These are phyloP conservation scores for Decapterus maruadsi DNA, from an alignment of 2,797 vertebrate genomes.

Conservation along the genomic window DNA sequence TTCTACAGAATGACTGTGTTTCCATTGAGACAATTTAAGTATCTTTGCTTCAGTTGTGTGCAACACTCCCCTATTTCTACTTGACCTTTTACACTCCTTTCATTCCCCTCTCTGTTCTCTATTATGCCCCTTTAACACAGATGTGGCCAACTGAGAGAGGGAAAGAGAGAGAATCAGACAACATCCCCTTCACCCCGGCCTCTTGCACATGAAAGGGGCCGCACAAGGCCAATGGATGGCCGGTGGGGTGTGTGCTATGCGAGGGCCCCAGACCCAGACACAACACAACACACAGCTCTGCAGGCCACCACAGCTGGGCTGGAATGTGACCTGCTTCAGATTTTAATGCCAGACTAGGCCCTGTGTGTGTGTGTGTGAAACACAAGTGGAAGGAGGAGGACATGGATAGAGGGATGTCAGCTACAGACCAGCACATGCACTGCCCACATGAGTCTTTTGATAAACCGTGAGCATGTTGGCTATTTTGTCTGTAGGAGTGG, in stretches of 20 bases:
- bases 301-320: slow-evolving; percentile 85
- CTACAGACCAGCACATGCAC: slow-evolving; percentile 39
- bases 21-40: background rate
- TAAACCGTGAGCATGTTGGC: slow-evolving; percentile 32
- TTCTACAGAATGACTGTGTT: background rate
- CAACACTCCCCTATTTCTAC: background rate
- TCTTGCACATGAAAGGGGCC: slow-evolving; percentile 82
- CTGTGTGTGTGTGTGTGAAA: slow-evolving; percentile 45
- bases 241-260: slow-evolving; percentile 82
- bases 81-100: slow-evolving; percentile 12
- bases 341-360: slow-evolving; percentile 75
- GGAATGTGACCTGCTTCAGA: slow-evolving; percentile 88
- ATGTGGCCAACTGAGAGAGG: slow-evolving; percentile 63
- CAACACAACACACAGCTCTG: slow-evolving; percentile 86
- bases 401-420: slow-evolving; percentile 62
- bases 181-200: slow-evolving; percentile 76
- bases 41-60: background rate
- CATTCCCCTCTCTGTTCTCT: slow-evolving; percentile 41
- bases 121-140: slow-evolving; percentile 64
- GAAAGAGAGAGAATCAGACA: slow-evolving; percentile 52
- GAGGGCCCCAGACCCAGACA: slow-evolving; percentile 88
- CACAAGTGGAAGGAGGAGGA: slow-evolving; percentile 68
- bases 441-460: slow-evolving; percentile 33
- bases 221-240: slow-evolving; percentile 73
- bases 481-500: slow-evolving; percentile 16